These are phyloP conservation scores for Eupleurogrammus muticus DNA, from an alignment of 2,797 vertebrate species.

Conservation along the genomic window DNA sequence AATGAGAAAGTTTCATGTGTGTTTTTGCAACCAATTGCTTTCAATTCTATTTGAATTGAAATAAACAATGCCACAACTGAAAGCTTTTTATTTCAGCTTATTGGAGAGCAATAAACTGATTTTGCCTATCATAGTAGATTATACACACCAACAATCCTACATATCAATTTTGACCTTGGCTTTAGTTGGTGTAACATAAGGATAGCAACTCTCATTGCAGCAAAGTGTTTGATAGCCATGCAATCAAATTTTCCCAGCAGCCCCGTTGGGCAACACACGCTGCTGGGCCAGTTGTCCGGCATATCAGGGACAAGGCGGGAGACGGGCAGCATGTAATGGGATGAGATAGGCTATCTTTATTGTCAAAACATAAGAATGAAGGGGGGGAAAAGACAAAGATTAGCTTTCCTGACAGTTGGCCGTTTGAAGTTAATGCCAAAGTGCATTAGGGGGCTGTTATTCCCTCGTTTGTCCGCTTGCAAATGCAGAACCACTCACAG, in stretches of 20 bases:
- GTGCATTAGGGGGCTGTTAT: constrained; percentile 85
- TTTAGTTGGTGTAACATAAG: constrained; percentile 34
- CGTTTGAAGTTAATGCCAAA: constrained; percentile 87
- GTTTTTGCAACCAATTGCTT: not conserved
- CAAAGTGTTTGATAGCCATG: constrained; percentile 44
- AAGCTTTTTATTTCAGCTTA: not conserved
- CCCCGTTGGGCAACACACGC: constrained; percentile 56
- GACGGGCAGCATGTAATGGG: constrained; percentile 79
- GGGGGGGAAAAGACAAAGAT: constrained; percentile 77
- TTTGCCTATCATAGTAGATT: not conserved
- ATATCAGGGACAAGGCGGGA: constrained; percentile 77
- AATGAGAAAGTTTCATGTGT: not conserved
- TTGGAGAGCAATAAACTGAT: not conserved
- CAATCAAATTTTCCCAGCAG: constrained; percentile 68
- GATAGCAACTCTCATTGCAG: constrained; percentile 29
- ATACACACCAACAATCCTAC: not conserved
- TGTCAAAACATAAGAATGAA: constrained; percentile 89
- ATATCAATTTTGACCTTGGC: constrained; percentile 11
- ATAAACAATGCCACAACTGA: constrained; percentile 12
- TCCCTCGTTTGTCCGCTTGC: constrained; percentile 72
- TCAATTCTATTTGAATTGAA: constrained; percentile 10
- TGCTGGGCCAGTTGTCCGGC: constrained; percentile 65
- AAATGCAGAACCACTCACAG: constrained; percentile 78
- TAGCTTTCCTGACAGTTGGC: constrained; percentile 83
- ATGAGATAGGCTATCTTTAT: constrained; percentile 88